Evolutionary conservation across 53 echinoderm and acorn worm genomes (phyloP).

Genomic region (Echinarachnius parma): DNA sequence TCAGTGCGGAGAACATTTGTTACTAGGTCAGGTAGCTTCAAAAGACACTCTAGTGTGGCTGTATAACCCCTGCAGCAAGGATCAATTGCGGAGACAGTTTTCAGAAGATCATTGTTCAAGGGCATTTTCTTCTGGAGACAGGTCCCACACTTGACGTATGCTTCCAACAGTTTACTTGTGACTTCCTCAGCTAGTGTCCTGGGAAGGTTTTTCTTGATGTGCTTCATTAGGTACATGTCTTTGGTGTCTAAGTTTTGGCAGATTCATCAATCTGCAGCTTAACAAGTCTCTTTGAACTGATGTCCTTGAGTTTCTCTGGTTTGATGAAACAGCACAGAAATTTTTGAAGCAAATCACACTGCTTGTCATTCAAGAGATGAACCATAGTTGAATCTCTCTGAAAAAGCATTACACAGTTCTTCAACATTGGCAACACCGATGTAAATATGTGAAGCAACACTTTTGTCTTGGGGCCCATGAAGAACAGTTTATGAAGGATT

Average conservation of each 20-base stretch:
- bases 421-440: neutral
- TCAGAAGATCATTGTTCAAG: constrained; percentile 42
- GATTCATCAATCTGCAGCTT: constrained; percentile 43
- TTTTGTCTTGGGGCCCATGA: too few species aligned
- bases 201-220: constrained; percentile 40
- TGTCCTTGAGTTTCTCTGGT: constrained; percentile 43
- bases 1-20: constrained; percentile 43
- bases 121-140: constrained; percentile 58
- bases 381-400: neutral
- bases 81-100: constrained; percentile 44
- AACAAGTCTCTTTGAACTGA: constrained; percentile 21
- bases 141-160: constrained; percentile 48
- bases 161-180: constrained; percentile 14
- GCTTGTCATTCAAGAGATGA: constrained; percentile 52
- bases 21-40: constrained; percentile 46
- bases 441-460: neutral
- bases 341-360: constrained; percentile 43
- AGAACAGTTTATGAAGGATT: too few species aligned
- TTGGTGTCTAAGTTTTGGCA: constrained; percentile 17
- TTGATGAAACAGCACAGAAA: constrained; percentile 60
- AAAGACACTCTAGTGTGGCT: constrained; percentile 27
- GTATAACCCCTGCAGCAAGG: constrained; percentile 59
- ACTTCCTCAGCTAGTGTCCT: constrained; percentile 29
- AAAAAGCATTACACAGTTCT: neutral
- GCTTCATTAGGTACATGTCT: constrained; percentile 17